phyloP scores from a whole-genome alignment of 2,888 invertebrate genomes.

The Eristalis arbustorum region DNA sequence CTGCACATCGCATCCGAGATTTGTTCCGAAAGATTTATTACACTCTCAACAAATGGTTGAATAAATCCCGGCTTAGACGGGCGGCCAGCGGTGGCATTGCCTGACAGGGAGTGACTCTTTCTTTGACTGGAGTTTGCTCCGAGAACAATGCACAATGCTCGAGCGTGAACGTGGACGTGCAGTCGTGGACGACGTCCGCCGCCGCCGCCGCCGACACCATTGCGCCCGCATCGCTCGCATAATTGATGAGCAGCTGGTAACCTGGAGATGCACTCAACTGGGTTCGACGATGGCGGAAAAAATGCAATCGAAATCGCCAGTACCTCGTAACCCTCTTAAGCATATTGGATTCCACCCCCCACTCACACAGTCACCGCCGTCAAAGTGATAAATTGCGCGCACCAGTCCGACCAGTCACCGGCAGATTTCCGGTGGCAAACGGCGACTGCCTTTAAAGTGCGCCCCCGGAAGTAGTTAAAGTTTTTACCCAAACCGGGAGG shows the following conservation, averaged over 20 bases:
- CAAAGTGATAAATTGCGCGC: constrained; percentile 69
- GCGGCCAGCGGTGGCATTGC: background rate
- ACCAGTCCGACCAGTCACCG: constrained; percentile 53
- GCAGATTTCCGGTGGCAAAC: constrained; percentile 56
- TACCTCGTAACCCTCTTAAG: constrained; percentile 65
- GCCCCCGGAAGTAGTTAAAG: constrained; percentile 46
- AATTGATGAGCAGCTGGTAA: constrained; percentile 57
- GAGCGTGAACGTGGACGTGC: background rate
- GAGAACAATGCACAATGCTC: background rate
- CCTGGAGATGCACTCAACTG: background rate
- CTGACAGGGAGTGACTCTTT: constrained; percentile 9
- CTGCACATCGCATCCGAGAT: constrained; percentile 43
- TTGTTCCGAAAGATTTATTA: constrained; percentile 66
- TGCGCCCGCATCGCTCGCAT: constrained; percentile 37
- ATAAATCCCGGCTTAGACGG: constrained; percentile 44
- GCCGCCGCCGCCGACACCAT: background rate
- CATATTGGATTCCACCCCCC: constrained; percentile 53
- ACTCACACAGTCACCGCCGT: constrained; percentile 34
- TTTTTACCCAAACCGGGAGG: constrained; percentile 1
- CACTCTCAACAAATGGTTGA: constrained; percentile 64
- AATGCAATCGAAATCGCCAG: constrained; percentile 43
- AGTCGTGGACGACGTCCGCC: background rate
- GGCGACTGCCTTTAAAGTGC: constrained; percentile 36
- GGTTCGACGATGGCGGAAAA: constrained; percentile 28
- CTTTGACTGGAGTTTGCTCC: constrained; percentile 19